Evolutionary conservation across 2,888 invertebrate species (phyloP).

Genomic region (Caenorhabditis imperialis): DNA sequence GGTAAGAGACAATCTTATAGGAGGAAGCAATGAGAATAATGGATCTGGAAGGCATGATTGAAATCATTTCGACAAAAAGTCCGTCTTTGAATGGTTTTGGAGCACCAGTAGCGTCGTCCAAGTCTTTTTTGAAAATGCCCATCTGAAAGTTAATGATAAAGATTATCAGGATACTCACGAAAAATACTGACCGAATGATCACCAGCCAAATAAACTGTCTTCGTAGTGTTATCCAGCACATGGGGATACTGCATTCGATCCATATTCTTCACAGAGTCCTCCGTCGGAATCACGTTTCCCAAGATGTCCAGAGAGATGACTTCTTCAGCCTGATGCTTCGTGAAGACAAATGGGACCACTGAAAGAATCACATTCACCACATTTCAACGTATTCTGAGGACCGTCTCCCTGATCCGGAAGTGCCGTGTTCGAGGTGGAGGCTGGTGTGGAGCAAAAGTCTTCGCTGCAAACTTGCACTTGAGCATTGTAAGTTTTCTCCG

Average conservation of each 20-base stretch:
- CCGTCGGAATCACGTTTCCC: constrained; percentile 15
- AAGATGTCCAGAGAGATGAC: constrained; percentile 35
- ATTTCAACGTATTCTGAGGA: too few species aligned
- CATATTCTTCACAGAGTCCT: constrained; percentile 37
- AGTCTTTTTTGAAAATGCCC: constrained; percentile 52
- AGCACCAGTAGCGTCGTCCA: constrained; percentile 27
- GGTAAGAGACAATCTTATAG: constrained; percentile 72
- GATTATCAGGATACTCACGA: background rate
- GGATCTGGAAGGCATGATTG: constrained; percentile 58
- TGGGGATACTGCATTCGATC: constrained; percentile 37
- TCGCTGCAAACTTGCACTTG: constrained; percentile 51
- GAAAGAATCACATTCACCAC: too few species aligned
- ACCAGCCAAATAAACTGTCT: constrained; percentile 50
- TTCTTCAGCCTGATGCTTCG: constrained; percentile 30
- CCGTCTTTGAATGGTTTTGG: constrained; percentile 50
- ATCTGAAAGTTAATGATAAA: constrained; percentile 27
- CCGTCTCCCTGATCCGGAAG: constrained; percentile 25
- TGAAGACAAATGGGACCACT: constrained; percentile 47
- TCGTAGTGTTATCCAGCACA: constrained; percentile 54
- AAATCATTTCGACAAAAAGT: constrained; percentile 48
- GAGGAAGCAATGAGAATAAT: constrained; percentile 69
- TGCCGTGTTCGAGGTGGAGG: constrained; percentile 45
- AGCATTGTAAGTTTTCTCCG: constrained; percentile 42
- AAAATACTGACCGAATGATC: constrained; percentile 38
- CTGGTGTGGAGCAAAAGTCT: constrained; percentile 53